phyloP scores from a whole-genome alignment of 2,113 vertebrate species.

The Rhabdomys dilectus region DNA sequence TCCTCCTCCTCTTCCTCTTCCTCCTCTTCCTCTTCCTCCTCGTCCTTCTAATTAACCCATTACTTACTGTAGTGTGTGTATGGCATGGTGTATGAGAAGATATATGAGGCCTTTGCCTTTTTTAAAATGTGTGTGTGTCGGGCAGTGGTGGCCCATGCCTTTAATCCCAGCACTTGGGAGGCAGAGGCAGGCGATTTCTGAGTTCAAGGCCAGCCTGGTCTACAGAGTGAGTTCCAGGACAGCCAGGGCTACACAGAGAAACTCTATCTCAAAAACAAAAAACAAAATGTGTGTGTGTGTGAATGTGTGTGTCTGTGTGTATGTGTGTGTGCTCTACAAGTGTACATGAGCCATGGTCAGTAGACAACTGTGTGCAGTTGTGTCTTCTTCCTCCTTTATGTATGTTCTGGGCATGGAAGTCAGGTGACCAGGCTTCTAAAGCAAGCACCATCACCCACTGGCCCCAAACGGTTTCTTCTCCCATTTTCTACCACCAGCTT shows the following conservation, averaged over 20 bases:
- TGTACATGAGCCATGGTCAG: neutral
- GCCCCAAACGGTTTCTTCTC: neutral
- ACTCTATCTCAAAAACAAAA: too few relatives aligned
- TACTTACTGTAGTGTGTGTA: neutral
- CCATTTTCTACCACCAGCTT: neutral
- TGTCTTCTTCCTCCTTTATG: neutral
- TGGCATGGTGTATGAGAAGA: too few relatives aligned
- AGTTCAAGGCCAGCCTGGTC: too few relatives aligned
- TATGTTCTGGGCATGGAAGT: neutral
- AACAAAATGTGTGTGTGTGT: neutral
- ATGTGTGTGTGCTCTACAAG: neutral
- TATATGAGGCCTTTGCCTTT: neutral
- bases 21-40: neutral
- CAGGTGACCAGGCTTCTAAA: neutral
- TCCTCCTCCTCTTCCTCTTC: fast-evolving
- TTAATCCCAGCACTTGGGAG: too few relatives aligned
- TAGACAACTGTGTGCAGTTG: neutral
- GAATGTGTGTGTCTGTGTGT: neutral
- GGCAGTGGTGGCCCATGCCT: too few relatives aligned
- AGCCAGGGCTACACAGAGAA: too few relatives aligned
- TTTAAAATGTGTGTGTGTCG: neutral
- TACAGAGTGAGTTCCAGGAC: too few relatives aligned
- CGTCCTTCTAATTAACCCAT: neutral
- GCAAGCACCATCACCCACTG: neutral
- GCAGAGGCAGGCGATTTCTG: too few relatives aligned